These are phyloP conservation scores for Stercorarius parasiticus DNA, from an alignment of 2,113 vertebrate species.

Conservation along the genomic window DNA sequence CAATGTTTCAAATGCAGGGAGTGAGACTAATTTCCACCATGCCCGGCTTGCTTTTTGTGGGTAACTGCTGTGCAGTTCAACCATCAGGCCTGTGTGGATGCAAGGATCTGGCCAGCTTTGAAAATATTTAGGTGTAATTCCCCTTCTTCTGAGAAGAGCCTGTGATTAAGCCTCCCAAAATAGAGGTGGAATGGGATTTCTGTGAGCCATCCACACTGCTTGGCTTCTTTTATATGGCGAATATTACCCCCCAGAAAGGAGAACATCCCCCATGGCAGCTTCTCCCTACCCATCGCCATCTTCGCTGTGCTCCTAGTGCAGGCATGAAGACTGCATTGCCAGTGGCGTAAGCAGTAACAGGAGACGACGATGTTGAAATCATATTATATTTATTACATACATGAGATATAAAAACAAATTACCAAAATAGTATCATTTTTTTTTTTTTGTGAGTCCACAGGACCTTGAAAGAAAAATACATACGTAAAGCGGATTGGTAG, in stretches of 20 bases:
- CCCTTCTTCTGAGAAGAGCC: background rate
- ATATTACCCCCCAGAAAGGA: background rate
- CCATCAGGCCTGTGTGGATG: background rate
- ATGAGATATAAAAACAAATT: slow-evolving; percentile 77
- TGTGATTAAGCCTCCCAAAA: background rate
- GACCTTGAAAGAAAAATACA: slow-evolving; percentile 72
- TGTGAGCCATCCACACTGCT: background rate
- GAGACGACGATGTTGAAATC: slow-evolving; percentile 32
- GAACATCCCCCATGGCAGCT: background rate
- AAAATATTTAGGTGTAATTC: background rate
- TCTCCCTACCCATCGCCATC: background rate
- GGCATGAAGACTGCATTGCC: background rate
- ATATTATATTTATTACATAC: slow-evolving; percentile 78
- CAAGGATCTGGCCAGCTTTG: background rate
- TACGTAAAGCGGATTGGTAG: slow-evolving; percentile 28
- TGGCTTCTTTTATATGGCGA: background rate
- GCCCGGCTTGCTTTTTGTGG: background rate
- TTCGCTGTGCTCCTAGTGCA: background rate
- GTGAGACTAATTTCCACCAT: background rate
- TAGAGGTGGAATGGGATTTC: background rate
- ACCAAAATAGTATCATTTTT: slow-evolving; percentile 69
- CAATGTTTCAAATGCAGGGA: background rate
- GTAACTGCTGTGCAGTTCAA: background rate
- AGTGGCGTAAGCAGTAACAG: background rate
- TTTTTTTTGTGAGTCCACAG: slow-evolving; percentile 71